phyloP scores from a whole-genome alignment of 2,113 vertebrate species.

The Boleophthalmus pectinirostris region DNA sequence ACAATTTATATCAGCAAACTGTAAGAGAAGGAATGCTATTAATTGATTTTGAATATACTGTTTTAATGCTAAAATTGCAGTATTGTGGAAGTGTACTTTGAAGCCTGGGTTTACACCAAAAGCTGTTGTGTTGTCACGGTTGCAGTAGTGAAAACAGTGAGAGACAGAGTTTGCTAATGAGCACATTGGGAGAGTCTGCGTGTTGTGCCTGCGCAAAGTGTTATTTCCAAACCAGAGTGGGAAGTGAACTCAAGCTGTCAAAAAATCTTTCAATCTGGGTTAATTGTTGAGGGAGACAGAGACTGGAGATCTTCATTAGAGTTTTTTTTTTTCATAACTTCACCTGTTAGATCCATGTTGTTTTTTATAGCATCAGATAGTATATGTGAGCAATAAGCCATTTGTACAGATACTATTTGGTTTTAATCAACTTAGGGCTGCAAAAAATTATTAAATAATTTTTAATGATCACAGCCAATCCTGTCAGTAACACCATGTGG shows the following conservation, averaged over 20 bases:
- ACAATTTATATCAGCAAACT: too few species aligned
- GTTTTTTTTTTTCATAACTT: conserved; percentile 5
- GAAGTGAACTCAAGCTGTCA: conserved; percentile 58
- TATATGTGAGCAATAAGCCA: too few species aligned
- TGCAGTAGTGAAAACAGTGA: conserved; percentile 32
- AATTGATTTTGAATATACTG: not conserved
- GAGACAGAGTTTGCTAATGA: conserved; percentile 60
- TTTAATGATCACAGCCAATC: too few species aligned
- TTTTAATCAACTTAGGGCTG: too few species aligned
- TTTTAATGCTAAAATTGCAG: not conserved
- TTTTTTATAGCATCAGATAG: too few species aligned
- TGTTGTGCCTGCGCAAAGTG: conserved; percentile 54
- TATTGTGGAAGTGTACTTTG: not conserved
- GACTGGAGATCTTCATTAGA: conserved; percentile 51
- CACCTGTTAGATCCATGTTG: conserved; percentile 23
- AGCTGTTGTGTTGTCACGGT: conserved; percentile 34
- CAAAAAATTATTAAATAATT: too few species aligned
- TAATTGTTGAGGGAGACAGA: conserved; percentile 67
- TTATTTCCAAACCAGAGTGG: conserved; percentile 48
- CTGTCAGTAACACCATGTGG: too few species aligned
- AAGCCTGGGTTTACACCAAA: conserved; percentile 18
- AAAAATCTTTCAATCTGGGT: conserved; percentile 61
- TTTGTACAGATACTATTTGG: too few species aligned
- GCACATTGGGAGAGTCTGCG: conserved; percentile 53
- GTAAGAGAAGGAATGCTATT: not conserved